Evolutionary conservation across 2,113 vertebrate genomes (phyloP).

Genomic region (Mustela nigripes): DNA sequence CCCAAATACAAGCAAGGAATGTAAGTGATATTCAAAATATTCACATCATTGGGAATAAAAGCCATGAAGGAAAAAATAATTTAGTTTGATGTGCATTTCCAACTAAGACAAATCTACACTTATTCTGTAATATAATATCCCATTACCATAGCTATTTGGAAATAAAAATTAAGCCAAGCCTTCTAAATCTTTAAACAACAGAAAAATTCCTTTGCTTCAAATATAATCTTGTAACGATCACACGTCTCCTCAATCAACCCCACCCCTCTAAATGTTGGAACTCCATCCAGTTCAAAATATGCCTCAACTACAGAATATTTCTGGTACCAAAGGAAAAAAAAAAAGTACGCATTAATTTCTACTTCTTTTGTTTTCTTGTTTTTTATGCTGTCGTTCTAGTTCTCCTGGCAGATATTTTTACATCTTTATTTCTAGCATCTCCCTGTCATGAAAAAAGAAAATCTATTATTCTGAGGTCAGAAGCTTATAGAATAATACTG

Average conservation of each 20-base stretch:
- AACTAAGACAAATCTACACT: background rate
- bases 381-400: background rate
- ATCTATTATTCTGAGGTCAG: constrained; percentile 37
- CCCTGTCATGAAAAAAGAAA: background rate
- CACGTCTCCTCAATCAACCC: background rate
- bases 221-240: background rate
- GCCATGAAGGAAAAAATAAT: background rate
- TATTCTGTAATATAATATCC: background rate
- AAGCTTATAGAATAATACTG: constrained; percentile 28
- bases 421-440: constrained; percentile 36
- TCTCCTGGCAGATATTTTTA: background rate
- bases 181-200: constrained; percentile 26
- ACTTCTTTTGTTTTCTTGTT: background rate
- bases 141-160: background rate
- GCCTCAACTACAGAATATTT: background rate
- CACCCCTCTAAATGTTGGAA: background rate
- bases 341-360: background rate
- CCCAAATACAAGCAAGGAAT: background rate
- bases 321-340: background rate
- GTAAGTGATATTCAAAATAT: constrained; percentile 27
- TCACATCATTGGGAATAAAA: background rate
- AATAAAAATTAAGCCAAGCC: constrained; percentile 30
- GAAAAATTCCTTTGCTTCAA: constrained; percentile 21
- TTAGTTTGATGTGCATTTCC: constrained; percentile 14
- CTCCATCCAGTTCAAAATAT: background rate